These are phyloP conservation scores for Hydrophis major DNA, from an alignment of 2,797 vertebrate genomes.

Conservation along the genomic window DNA sequence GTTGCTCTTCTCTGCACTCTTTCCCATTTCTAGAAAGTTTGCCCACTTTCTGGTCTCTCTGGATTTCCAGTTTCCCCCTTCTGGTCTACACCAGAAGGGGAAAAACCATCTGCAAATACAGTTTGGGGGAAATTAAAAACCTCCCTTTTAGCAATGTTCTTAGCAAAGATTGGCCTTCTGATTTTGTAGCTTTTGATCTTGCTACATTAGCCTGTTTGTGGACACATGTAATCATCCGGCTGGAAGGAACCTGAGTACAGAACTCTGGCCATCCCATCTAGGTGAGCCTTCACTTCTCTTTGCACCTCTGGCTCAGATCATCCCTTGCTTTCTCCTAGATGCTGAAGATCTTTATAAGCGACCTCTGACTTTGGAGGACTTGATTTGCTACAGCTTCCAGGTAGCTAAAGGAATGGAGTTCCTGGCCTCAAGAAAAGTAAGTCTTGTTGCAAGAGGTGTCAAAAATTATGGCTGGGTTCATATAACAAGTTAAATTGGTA, in stretches of 20 bases:
- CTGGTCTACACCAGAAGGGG: neutral
- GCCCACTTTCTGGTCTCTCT: neutral
- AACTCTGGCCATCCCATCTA: neutral
- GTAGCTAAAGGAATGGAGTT: conserved; percentile 97
- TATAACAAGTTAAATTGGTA: neutral
- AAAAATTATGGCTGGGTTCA: neutral
- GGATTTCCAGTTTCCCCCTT: neutral
- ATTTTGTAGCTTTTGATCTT: neutral
- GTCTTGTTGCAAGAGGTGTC: conserved; percentile 18
- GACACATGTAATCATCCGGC: neutral
- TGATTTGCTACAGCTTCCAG: conserved; percentile 96
- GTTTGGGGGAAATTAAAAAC: neutral
- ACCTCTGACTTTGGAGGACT: conserved; percentile 87
- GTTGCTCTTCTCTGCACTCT: neutral
- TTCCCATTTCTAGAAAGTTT: neutral
- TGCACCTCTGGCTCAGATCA: neutral
- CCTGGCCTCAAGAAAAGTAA: conserved; percentile 91
- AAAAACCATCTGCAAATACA: neutral
- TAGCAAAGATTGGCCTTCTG: neutral
- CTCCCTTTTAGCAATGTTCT: neutral
- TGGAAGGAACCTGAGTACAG: neutral
- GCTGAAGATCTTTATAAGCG: conserved; percentile 89
- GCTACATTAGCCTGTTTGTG: neutral
- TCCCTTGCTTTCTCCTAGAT: conserved; percentile 74
- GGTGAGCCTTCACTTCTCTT: neutral